phyloP scores from a whole-genome alignment of 1,140 invertebrate species.

The Frieseomelitta varia region DNA sequence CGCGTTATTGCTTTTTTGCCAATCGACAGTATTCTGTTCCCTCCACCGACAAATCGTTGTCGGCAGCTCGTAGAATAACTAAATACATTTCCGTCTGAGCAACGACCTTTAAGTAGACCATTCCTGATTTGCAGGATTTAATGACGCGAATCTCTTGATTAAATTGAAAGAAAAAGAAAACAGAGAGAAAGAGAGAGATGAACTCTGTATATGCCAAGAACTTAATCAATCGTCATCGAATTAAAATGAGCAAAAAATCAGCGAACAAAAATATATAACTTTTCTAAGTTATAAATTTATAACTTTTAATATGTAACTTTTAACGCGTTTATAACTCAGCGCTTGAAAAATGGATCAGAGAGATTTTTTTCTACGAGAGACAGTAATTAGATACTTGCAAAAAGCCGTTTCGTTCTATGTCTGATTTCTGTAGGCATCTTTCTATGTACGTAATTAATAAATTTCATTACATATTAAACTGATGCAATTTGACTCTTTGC shows the following conservation, averaged over 20 bases:
- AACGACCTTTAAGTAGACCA: not conserved
- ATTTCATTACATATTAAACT: not conserved
- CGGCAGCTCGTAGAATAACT: not conserved
- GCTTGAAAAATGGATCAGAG: not conserved
- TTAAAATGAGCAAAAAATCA: not conserved
- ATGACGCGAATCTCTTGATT: not conserved
- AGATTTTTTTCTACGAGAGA: not conserved
- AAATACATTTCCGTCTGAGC: not conserved
- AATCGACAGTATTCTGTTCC: constrained; percentile 13
- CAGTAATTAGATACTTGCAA: not conserved
- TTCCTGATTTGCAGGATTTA: not conserved
- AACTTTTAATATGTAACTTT: too few species aligned
- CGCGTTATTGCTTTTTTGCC: constrained; percentile 33
- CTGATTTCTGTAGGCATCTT: too few species aligned
- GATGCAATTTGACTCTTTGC: not conserved
- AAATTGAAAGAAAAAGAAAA: not conserved
- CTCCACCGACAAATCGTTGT: not conserved
- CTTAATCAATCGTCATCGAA: not conserved
- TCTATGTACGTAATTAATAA: not conserved
- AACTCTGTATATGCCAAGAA: not conserved
- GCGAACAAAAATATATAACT: too few species aligned
- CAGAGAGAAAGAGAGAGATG: too few species aligned
- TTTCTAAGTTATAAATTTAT: too few species aligned
- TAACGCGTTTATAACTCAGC: not conserved
- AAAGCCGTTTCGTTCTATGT: not conserved